Evolutionary conservation across 2,797 vertebrate species (phyloP), one percentile per base, ranked within the genome.

Genomic region (Sebastes melanostomus): DNA sequence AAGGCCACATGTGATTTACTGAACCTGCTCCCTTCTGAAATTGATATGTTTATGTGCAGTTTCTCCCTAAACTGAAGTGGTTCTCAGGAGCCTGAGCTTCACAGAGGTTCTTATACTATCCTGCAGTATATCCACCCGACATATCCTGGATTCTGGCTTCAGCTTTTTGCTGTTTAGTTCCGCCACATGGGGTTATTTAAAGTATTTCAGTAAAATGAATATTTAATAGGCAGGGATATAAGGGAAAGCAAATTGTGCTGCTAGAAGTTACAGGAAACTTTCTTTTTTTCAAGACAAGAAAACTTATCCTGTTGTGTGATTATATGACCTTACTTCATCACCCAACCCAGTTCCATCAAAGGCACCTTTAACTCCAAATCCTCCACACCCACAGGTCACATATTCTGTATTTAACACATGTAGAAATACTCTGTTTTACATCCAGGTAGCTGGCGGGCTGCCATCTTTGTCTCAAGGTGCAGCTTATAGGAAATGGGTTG

Each of bases 1-100:
- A 76, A 73, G 63, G 52, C 56, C 52, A 60, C 34, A 50, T 63
- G 10, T 61, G 72, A 80, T 82, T 82, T 72, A 78, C 20, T 78
- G n/a, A 30, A 46, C n/a, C 52, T 24, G 24, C 20, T 59, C 22
- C 4, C 61, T n/a, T 42, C 20, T 72, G 32, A 70, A 58, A 73
- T 71, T 1, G 50, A 25, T 77, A 30, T 54, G 56, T 66, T 80
- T 62, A 25, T 62, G 42, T 73, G 24, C n/a, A 67, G 63, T 71
- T 78, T 74, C 14, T 42, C 20, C 10, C 14, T 8, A 38, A 58
- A 29, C 13, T 76, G 54, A 65, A 63, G 59, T 80, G 55, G 10
- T 61, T 70, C 30, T 54, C 18, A 66, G 54, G 10, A 59, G 32
- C 2, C 2, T 0, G 22, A 62, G 25, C 54, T 66, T 56, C 32